Base-by-base conservation (phyloP, 2,113 vertebrate genomes). In the Microcebus murinus region DNA sequence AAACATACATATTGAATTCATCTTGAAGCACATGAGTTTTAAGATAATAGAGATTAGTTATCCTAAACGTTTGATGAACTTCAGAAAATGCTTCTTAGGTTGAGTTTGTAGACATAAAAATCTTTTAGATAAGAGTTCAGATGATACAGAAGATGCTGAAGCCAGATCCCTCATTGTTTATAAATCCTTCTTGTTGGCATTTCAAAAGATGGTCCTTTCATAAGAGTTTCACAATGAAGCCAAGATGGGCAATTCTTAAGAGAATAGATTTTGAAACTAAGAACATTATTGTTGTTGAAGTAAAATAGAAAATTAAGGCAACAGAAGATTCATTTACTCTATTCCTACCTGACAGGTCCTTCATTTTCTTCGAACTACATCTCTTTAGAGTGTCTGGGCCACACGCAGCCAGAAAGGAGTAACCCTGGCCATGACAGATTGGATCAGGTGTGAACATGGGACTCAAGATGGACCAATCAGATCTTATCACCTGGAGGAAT, bases 21-120 rank as follows among this genome's bases (percentile, higher is more conserved):
- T 88, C 59, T 84, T 70, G 70, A 61, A 55, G 13, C 25, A 42
- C 0, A 20, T 52, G 81, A 31, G 3, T 84, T 87, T 90, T 65
- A 87, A 91, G 70, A 97, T 83, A 52, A 90, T 13, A 12, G 73
- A 82, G 34, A 73, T 91, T 92, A 73, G 52, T 52, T 82, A 70
- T 42, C 65, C 57, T 71, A 77, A 74, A 79, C 36, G 0, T 70
- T 87, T 87, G 63, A 96, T 29, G 36, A 91, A 70, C 63, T 65
- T 91, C 89, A 95, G 59, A 59, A 96, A 94, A 61, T 94, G 59
- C 23, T 94, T 95, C 45, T 79, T 79, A 12, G 29, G 1, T 90
- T 90, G 74, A 85, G 36, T 88, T 67, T 91, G 42, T 42, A 93
- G 73, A 96, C 31, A 48, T 1, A 68, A 39, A 87, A 84, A 84